Base-by-base conservation (phyloP, 92 coral and sea anemone genomes). In the Pocillopora meandrina region DNA sequence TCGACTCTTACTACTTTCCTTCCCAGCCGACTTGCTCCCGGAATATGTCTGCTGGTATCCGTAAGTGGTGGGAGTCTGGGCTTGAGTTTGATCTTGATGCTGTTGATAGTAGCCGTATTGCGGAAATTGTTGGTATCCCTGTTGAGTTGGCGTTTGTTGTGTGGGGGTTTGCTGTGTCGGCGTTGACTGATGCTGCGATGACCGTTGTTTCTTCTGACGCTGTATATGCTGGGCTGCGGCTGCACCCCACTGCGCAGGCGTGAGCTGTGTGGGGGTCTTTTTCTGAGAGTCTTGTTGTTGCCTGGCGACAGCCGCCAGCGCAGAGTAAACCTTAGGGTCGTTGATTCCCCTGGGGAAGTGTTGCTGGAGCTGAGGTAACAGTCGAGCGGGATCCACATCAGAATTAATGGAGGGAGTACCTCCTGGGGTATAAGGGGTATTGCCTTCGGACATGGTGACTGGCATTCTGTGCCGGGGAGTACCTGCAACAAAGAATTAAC, bases 361-460 rank as follows among this genome's bases (percentile, higher is more conserved):
- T 69, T 93, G 97, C 52, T 92, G 96, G 16, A 95, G 94, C 84
- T 95, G 98, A 13, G 95, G 93, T 79, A 93, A 66, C 58, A 95
- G 89, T 84, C 94, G 92, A 31, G 97, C 90, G 67, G 98, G 95
- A 87, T 95, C 98, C 90, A 95, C 92, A 72, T 93, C 94, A 2
- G 95, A 87, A 55, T 90, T 82, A 9, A 87, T 80, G 72, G 82
- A 84, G 90, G 99, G 98, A 36, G 95, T 90, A 69, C 92, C 98
- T 36, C 95, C 98, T 20, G 99, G 99, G 82, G 99, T 96, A 92
- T 96, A 96, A 66, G 99, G 99, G 0, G 99, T 96, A 90, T 91
- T 96, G 68, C 96, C 84, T 20, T 94, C 99, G 17, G 99, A 94
- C 95, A 93, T 90, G 61, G 95, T 82, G 42, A 89, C 68, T 3